Conservation (phyloP, 2,888 invertebrate species). For the Oscheius myriophilus region DNA sequence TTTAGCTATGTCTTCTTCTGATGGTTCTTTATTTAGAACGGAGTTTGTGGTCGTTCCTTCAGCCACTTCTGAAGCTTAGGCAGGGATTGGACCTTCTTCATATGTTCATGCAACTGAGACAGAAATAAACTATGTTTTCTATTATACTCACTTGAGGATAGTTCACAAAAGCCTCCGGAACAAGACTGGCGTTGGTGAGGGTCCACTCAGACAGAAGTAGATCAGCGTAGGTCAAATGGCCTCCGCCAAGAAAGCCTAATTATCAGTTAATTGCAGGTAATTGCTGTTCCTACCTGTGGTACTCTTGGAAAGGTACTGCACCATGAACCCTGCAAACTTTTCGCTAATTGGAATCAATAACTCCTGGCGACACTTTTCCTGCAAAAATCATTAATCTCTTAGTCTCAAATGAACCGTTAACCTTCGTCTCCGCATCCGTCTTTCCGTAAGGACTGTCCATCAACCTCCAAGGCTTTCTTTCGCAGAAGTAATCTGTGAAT, state of each 20-base stretch:
- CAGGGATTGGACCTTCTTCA: constrained; percentile 23
- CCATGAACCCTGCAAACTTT: constrained; percentile 36
- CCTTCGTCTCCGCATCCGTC: constrained; percentile 7
- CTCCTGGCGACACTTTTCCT: not conserved
- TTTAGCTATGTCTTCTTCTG: no score
- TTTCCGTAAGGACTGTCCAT: constrained; percentile 18
- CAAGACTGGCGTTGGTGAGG: constrained; percentile 4
- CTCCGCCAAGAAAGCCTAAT: constrained; percentile 28
- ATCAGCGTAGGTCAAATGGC: constrained; percentile 22
- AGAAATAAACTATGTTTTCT: not conserved
- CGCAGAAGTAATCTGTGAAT: constrained; percentile 23
- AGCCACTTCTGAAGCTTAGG: constrained; percentile 32
- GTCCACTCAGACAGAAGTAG: constrained; percentile 31
- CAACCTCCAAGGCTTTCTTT: constrained; percentile 12
- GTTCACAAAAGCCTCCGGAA: constrained; percentile 12
- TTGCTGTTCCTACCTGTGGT: constrained; percentile 8
- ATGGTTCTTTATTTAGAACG: constrained; percentile 7
- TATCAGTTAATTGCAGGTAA: not conserved
- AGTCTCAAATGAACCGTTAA: not conserved
- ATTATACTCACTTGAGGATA: constrained; percentile 24
- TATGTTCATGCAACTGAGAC: constrained; percentile 27
- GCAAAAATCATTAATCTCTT: no score
- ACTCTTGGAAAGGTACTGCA: constrained; percentile 36
- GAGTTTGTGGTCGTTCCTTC: constrained; percentile 24
- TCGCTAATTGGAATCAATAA: constrained; percentile 38